Percentiles rank a stretch among this genome's conserved stretches.
phyloP scores from a whole-genome alignment of 2,113 vertebrate genomes.

The Pontoporia blainvillei region DNA sequence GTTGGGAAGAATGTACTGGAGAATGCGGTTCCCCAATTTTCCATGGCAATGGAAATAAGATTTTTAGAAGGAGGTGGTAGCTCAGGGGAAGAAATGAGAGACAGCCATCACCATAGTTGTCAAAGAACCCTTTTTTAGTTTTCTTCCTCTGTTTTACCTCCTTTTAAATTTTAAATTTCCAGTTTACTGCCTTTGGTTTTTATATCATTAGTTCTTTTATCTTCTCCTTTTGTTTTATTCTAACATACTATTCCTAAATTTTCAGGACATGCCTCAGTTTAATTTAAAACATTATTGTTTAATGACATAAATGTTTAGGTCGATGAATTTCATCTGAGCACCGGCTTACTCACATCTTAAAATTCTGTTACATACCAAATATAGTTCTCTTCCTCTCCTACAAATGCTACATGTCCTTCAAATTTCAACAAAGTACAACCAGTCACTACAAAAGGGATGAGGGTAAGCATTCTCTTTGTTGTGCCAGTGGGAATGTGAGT shows the following conservation, averaged over 20 bases:
- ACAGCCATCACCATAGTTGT: too few species aligned
- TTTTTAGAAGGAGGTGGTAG: background rate
- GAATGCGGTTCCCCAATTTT: too few species aligned
- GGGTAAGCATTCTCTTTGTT: background rate
- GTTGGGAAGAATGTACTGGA: accelerated
- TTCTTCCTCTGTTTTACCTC: background rate
- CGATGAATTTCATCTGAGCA: background rate
- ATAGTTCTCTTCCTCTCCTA: background rate
- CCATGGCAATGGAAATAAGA: background rate
- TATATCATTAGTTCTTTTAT: background rate
- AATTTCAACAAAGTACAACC: background rate
- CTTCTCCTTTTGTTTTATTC: background rate
- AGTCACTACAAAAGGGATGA: background rate
- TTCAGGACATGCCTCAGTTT: background rate
- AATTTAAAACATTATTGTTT: background rate
- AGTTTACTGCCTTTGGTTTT: background rate
- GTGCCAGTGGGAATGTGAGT: background rate
- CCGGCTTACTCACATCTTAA: background rate
- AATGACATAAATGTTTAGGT: background rate
- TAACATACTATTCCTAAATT: background rate
- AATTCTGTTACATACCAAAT: background rate
- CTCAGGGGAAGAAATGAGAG: background rate
- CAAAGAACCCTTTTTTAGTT: background rate
- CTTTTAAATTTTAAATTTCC: background rate
- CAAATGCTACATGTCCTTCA: background rate